Base-by-base conservation (phyloP, 2,113 vertebrate species). In the Lepus americanus region DNA sequence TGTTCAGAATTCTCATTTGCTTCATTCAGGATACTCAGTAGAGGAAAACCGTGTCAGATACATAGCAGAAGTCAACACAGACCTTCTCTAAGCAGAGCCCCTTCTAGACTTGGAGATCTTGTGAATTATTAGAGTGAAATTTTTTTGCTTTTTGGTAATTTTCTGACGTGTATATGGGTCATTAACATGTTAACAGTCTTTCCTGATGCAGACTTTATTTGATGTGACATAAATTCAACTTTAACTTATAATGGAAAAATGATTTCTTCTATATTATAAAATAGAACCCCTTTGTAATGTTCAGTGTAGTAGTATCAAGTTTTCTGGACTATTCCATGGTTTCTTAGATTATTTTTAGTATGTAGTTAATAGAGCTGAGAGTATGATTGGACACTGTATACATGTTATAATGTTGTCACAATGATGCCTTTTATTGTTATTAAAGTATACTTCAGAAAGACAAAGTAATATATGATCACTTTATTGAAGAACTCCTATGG, bases 201-300 rank as follows among this genome's bases (percentile, higher is more conserved):
- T 72, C 33, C 63, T 86, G 69, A 72, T 83, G 49, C 4, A 77
- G 39, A 91, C 33, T 85, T 90, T 86, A 66, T 89, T 73, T 95
- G 27, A 6, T 83, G 5, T 96, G 80, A 90, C 8, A 72, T 89
- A 95, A 82, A 83, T 94, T 90, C 31, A 79, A 84, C 70, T 89
- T 95, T 67, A 87, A 92, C 73, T 90, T 96, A 69, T 90, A 73
- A 55, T n/a, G 19, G n/a, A 94, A 92, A 93, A 74, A 76, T 87
- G 31, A 85, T 83, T 94, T 92, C 20, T 92, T 96, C 53, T 95
- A 29, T 89, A 69, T 77, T 44, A 66, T 6, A 74, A 81, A 88
- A 94, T 14, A 93, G 55, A 86, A 95, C 39, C 22, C 59, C 9
- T 73, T 94, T 88, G 73, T 77, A 89, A 87, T 80, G 33, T 44